A percentile compares a stretch with the other conserved stretches of the same genome.
Conservation (phyloP, 2,797 vertebrate genomes). For the Coregonus sp. region DNA sequence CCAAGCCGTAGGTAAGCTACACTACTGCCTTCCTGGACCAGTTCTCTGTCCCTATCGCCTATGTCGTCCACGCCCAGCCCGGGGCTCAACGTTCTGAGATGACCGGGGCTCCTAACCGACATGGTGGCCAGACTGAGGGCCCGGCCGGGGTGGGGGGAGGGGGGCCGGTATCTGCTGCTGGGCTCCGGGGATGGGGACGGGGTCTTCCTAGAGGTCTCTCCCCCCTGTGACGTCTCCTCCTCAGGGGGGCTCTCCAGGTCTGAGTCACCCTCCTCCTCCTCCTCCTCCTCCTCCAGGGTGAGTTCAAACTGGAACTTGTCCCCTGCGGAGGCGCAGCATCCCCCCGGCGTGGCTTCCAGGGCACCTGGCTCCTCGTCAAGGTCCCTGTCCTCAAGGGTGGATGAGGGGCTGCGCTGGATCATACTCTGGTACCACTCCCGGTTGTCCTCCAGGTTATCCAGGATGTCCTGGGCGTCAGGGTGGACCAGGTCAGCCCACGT, state of each 20-base stretch:
- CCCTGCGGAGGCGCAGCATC: constrained; percentile 37
- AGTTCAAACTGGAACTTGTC: constrained; percentile 89
- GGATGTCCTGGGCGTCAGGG: constrained; percentile 89
- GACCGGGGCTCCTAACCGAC: constrained; percentile 57
- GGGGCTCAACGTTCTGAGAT: constrained; percentile 56
- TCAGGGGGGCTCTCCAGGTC: constrained; percentile 76
- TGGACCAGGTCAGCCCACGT: constrained; percentile 93
- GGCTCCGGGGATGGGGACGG: constrained; percentile 61
- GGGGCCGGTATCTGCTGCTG: constrained; percentile 55
- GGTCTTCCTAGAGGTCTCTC: constrained; percentile 55
- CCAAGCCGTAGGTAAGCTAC: constrained; percentile 68
- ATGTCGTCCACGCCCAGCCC: constrained; percentile 28
- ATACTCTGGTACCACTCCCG: constrained; percentile 95
- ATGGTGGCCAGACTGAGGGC: constrained; percentile 57
- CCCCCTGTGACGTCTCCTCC: constrained; percentile 63
- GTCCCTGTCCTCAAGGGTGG: constrained; percentile 57
- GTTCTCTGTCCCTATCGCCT: constrained; percentile 51
- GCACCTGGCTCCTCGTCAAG: constrained; percentile 28
- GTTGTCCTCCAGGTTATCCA: constrained; percentile 93
- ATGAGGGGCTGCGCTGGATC: constrained; percentile 86
- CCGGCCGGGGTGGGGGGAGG: constrained; percentile 54
- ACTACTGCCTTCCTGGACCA: constrained; percentile 68
- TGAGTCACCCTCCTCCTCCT: constrained; percentile 71
- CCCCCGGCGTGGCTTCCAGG: constrained; percentile 27
- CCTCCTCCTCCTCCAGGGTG: constrained; percentile 83